Evolutionary conservation across 1,140 invertebrate genomes (phyloP), one percentile per base, ranked within the genome.

Genomic region (Drosophila mauritiana): DNA sequence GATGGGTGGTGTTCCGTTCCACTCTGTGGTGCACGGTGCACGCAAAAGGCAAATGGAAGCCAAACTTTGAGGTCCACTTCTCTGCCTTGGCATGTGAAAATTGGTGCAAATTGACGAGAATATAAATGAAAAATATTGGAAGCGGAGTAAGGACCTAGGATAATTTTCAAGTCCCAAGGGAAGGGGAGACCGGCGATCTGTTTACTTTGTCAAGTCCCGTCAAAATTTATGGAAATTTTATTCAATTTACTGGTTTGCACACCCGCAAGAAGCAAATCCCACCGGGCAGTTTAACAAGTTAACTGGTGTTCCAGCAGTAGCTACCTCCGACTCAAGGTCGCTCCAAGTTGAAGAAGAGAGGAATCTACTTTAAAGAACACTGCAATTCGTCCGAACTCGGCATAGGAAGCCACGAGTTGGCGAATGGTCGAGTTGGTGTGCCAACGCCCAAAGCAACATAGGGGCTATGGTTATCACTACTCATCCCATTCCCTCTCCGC

Each of bases 381-480:
- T 86, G 82, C 82, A 70, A 78, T 76, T 70, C 48, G 43, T 64
- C 25, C 53, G 51, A 25, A 27, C 40, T 7, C 13, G 43, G 12
- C 8, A 40, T 10, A 74, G 73, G 62, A 73, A 65, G 64, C 76
- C 49, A 46, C 59, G 31, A 65, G 54, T 73, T 78, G 57, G 67
- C 17, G 17, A 17, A 17, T 17, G 17, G 17, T 17, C 64, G 64
- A 67, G 61, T 45, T 62, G 42, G 46, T 64, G 73, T 64, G 73
- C 52, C 59, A 80, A 65, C 69, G 82, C 82, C 82, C 70, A 82
- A 52, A 88, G 83, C 82, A 82, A 76, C 65, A 88, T 53, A 49
- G 78, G 45, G 62, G 37, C 37, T 52, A 62, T 42, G 31, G 25
- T 11, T 17, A 34, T 36, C 22, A 39, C 25, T 37, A 15, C 22